Evolutionary conservation across 1,140 invertebrate species (phyloP).

Genomic region (Drosophila pandora): DNA sequence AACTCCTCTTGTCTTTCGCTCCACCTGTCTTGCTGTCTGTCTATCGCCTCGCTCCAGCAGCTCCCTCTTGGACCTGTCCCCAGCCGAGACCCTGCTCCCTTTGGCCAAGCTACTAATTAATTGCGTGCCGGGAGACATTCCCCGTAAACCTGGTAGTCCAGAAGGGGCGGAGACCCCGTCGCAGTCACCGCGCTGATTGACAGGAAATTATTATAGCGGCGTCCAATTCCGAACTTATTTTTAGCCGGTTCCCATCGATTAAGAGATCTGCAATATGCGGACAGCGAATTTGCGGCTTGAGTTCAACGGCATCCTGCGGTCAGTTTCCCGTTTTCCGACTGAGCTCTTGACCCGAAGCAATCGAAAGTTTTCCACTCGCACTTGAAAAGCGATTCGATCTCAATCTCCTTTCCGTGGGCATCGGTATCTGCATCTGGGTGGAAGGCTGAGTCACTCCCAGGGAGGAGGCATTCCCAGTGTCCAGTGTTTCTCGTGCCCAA

Average conservation of each 20-base stretch:
- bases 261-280: conserved; percentile 38
- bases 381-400: conserved; percentile 8
- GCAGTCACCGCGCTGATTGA: conserved; percentile 58
- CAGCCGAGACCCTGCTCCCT: conserved; percentile 15
- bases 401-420: conserved; percentile 12
- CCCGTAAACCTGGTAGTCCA: conserved; percentile 26
- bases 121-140: conserved; percentile 52
- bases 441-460: conserved; percentile 51
- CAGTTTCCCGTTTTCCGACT: conserved; percentile 35
- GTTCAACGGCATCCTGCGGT: conserved; percentile 62
- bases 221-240: conserved; percentile 34
- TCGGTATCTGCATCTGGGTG: not conserved
- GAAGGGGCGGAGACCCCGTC: conserved; percentile 37
- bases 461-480: conserved; percentile 18
- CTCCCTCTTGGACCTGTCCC: conserved; percentile 19
- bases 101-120: conserved; percentile 64
- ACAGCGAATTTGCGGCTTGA: conserved; percentile 1
- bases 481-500: conserved; percentile 58
- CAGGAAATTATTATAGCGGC: conserved; percentile 63
- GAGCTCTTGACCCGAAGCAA: conserved; percentile 53
- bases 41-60: conserved; percentile 55
- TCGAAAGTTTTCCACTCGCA: conserved; percentile 67
- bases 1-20: conserved; percentile 14
- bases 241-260: conserved; percentile 48
- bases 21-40: too few relatives aligned